phyloP scores from a whole-genome alignment of 2,888 invertebrate species.

The Scaptomyza flava region DNA sequence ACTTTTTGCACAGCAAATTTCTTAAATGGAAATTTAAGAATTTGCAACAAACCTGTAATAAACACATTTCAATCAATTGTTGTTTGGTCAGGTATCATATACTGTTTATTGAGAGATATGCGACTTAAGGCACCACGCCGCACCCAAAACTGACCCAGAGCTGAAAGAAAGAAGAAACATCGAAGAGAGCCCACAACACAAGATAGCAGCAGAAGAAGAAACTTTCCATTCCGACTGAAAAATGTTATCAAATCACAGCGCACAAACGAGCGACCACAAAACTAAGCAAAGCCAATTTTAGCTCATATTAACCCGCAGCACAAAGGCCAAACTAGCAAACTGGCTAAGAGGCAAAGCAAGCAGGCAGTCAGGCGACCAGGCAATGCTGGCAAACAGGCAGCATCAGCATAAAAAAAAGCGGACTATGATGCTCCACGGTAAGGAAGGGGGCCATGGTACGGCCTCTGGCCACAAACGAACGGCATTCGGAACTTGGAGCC shows the following conservation, averaged over 20 bases:
- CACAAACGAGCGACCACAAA: conserved; percentile 78
- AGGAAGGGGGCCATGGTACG: conserved; percentile 48
- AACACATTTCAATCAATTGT: conserved; percentile 23
- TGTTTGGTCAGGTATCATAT: conserved; percentile 20
- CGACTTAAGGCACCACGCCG: conserved; percentile 30
- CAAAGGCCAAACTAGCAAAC: conserved; percentile 70
- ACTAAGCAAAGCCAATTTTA: conserved; percentile 80
- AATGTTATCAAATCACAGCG: conserved; percentile 78
- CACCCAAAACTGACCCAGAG: conserved; percentile 54
- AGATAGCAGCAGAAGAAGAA: conserved; percentile 48
- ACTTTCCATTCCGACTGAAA: conserved; percentile 75
- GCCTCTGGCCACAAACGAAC: conserved; percentile 61
- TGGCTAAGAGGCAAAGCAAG: conserved; percentile 39
- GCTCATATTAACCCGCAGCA: conserved; percentile 80
- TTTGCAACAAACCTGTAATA: neutral
- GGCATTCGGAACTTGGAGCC: conserved; percentile 49
- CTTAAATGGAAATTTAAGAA: neutral
- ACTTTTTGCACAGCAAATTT: too few species aligned
- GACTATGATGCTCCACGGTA: conserved; percentile 22
- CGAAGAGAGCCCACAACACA: conserved; percentile 3
- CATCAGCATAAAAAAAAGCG: conserved; percentile 21
- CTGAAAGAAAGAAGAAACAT: conserved; percentile 27
- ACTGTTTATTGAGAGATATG: conserved; percentile 6
- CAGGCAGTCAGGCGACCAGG: conserved; percentile 33
- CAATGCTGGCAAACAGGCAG: conserved; percentile 18